Base-by-base conservation (phyloP, 92 coral and sea anemone species). In the Siderastrea radians region DNA sequence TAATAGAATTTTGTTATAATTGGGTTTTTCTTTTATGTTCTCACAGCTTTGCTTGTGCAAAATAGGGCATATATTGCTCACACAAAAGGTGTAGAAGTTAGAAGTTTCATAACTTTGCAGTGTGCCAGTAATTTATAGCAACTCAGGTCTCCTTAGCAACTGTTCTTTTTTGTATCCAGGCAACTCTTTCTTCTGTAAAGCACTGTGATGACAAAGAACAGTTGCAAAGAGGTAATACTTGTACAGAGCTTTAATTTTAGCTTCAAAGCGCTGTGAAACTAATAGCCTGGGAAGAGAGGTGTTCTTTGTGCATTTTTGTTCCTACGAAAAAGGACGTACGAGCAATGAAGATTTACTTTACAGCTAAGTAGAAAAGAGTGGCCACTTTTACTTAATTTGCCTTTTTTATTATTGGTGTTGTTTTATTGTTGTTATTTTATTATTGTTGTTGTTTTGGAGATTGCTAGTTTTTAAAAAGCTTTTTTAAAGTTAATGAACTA, bases 161-260 rank as follows among this genome's bases (percentile, higher is more conserved):
- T 53, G 57, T 53, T 53, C 10, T 53, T 6, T 53, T 1, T 10
- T 53, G 57, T 53, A 5, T 53, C 10, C 57, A 38, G 3, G n/a
- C 79, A 74, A 7, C 16, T 6, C 46, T 74, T 50, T 17, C 11
- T 74, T 73, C 62, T 52, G 64, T 6, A 59, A 74, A 53, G 79
- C 2, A 43, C 48, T 54, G 79, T 46, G n/a, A 26, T 26, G 63
- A 2, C 4, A 53, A 53, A 53, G 57, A 53, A 10, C 57, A 53
- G 57, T 26, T 19, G 47, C 70, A 65, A 6, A 26, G 47, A 49
- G 2, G 16, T 26, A 75, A 75, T 44, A 17, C 51, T 66, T 65
- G 74, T 51, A 43, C 58, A 52, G 59, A 65, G 74, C 84, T 19
- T 64, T 26, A 52, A 26, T 67, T 26, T 80, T 50, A 67, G 72